A percentile compares a stretch with the other conserved stretches of the same genome.
phyloP scores from a whole-genome alignment of 2,888 invertebrate genomes.

The Malacosoma neustria region DNA sequence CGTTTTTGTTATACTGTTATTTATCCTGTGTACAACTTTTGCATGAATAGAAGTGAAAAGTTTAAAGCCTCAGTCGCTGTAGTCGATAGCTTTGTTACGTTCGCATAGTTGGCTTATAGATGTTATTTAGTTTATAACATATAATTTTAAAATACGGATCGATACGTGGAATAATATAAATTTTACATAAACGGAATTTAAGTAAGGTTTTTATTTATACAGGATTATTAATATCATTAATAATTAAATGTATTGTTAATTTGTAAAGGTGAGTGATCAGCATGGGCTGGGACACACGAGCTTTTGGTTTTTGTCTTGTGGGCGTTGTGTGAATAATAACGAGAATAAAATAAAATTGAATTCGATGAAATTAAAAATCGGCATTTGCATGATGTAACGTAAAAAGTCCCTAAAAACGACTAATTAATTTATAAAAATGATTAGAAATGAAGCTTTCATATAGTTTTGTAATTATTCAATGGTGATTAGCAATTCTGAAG shows the following conservation, averaged over 20 bases:
- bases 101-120: slow-evolving; percentile 20
- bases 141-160: too few species aligned
- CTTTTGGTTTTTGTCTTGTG: slow-evolving; percentile 64
- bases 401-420: slow-evolving; percentile 38
- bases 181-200: too few species aligned
- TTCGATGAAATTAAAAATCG: slow-evolving; percentile 11
- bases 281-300: slow-evolving; percentile 59
- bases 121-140: slow-evolving; percentile 9
- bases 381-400: slow-evolving; percentile 38
- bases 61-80: slow-evolving; percentile 28
- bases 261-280: slow-evolving; percentile 44
- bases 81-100: slow-evolving; percentile 21
- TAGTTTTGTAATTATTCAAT: slow-evolving; percentile 43
- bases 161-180: background rate
- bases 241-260: too few species aligned
- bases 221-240: too few species aligned
- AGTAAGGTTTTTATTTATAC: too few species aligned
- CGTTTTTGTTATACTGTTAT: too few species aligned
- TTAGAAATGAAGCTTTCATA: slow-evolving; percentile 41
- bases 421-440: slow-evolving; percentile 26
- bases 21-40: slow-evolving; percentile 21
- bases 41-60: slow-evolving; percentile 22
- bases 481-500: slow-evolving; percentile 59
- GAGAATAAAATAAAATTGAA: slow-evolving; percentile 12
- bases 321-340: slow-evolving; percentile 38